These are phyloP conservation scores for Epinephelus awoara DNA, from an alignment of 2,797 vertebrate genomes.

Conservation along the genomic window DNA sequence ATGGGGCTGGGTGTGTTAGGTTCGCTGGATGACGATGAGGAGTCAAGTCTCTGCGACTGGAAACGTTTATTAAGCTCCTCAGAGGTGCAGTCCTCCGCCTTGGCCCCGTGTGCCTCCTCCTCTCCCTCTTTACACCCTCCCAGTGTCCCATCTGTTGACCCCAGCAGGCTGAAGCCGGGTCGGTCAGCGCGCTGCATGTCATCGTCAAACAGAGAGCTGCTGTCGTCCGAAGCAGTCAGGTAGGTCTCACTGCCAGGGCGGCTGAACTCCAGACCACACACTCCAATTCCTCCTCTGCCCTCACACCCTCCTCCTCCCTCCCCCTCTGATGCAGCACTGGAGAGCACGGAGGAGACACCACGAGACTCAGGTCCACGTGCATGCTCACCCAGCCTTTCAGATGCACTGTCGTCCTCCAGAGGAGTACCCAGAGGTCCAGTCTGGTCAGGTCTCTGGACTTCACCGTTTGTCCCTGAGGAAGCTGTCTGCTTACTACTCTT, in stretches of 20 bases:
- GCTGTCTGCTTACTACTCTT: constrained; percentile 79
- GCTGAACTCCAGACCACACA: constrained; percentile 76
- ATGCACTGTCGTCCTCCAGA: constrained; percentile 83
- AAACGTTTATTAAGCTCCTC: constrained; percentile 95
- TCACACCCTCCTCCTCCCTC: constrained; percentile 76
- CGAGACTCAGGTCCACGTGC: constrained; percentile 76
- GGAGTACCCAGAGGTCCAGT: constrained; percentile 55
- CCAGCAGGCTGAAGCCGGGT: constrained; percentile 74
- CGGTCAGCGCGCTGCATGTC: constrained; percentile 88
- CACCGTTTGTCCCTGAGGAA: constrained; percentile 68
- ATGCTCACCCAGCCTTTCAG: constrained; percentile 54
- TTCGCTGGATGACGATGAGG: constrained; percentile 92
- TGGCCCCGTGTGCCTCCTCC: constrained; percentile 58
- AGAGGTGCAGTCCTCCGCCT: constrained; percentile 86
- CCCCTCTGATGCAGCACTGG: constrained; percentile 88
- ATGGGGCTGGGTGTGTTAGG: constrained; percentile 90
- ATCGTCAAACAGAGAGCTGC: constrained; percentile 94
- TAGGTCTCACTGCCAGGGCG: constrained; percentile 90
- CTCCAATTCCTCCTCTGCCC: constrained; percentile 75
- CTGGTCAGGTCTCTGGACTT: constrained; percentile 74
- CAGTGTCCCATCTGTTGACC: constrained; percentile 39
- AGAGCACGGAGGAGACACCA: constrained; percentile 83
- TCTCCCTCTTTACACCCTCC: constrained; percentile 46
- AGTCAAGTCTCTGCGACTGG: constrained; percentile 92
- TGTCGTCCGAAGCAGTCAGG: constrained; percentile 94